Conservation (phyloP, 64 coral and sea anemone genomes). For the Acropora tenuis region DNA sequence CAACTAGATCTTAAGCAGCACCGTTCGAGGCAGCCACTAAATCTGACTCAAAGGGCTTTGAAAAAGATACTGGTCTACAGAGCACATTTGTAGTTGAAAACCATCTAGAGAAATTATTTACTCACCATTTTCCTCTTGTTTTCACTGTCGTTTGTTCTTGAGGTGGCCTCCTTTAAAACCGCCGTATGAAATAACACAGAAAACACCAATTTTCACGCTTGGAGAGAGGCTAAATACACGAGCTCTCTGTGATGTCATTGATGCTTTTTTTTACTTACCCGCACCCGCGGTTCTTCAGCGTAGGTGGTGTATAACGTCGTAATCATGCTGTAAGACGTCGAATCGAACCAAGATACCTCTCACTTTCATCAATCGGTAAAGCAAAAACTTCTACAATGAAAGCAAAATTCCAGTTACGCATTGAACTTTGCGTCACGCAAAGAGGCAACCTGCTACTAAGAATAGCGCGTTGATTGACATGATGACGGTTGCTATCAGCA, state of each 20-base stretch:
- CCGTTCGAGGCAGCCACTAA: too few relatives aligned
- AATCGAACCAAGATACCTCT: neutral
- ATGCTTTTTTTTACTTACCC: constrained; percentile 16
- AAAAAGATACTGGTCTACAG: neutral
- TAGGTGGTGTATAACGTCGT: constrained; percentile 23
- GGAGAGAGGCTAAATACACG: neutral
- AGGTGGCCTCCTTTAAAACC: constrained; percentile 25
- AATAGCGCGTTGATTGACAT: neutral
- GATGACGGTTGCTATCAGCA: constrained; percentile 1
- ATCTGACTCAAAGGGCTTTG: too few relatives aligned
- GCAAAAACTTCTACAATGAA: neutral
- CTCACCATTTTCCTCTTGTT: constrained; percentile 40
- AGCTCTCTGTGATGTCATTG: constrained; percentile 6
- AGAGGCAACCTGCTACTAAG: constrained; percentile 1
- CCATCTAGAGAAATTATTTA: neutral
- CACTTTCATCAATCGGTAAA: neutral
- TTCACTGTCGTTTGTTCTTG: constrained; percentile 3
- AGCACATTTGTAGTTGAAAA: neutral
- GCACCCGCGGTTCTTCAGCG: neutral
- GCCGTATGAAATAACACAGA: neutral
- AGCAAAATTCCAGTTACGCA: neutral
- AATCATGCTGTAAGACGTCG: neutral
- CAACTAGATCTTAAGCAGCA: too few relatives aligned
- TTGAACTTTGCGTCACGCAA: constrained; percentile 21
- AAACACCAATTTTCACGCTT: constrained; percentile 4